phyloP scores from a whole-genome alignment of 2,797 vertebrate species.

The Platalea minor region DNA sequence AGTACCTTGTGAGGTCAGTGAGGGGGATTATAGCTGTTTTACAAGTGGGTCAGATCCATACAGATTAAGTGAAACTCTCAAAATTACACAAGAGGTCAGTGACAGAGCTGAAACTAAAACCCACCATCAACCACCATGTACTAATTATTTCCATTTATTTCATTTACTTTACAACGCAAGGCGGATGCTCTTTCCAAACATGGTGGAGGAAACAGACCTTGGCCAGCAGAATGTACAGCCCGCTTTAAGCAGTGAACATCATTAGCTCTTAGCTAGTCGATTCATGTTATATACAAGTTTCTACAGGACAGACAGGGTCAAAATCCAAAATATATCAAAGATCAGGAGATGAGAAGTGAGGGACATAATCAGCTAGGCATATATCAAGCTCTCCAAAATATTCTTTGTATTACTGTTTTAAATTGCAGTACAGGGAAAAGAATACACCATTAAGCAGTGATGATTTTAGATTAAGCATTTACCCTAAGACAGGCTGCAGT shows the following conservation, averaged over 20 bases:
- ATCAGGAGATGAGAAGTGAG: slow-evolving; percentile 12
- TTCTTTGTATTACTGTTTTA: slow-evolving; percentile 38
- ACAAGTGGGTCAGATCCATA: neutral
- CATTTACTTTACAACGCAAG: neutral
- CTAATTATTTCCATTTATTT: slow-evolving; percentile 1
- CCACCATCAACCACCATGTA: neutral
- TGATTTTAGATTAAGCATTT: slow-evolving; percentile 27
- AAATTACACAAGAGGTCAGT: neutral
- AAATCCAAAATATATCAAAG: slow-evolving; percentile 51
- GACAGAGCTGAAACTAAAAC: neutral
- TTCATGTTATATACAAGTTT: neutral
- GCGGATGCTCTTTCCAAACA: neutral
- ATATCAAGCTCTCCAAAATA: slow-evolving; percentile 3
- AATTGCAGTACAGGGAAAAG: neutral
- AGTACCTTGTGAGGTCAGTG: neutral
- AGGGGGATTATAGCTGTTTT: neutral
- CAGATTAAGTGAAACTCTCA: neutral
- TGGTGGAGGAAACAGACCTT: neutral
- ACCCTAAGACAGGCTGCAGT: neutral
- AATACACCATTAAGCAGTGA: neutral
- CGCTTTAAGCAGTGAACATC: neutral
- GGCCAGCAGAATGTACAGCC: neutral
- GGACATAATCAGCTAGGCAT: slow-evolving; percentile 8
- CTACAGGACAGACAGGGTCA: slow-evolving; percentile 20
- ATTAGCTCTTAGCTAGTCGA: neutral